These are phyloP conservation scores for Daphoenositta chrysoptera DNA, from an alignment of 2,113 vertebrate genomes.

Conservation along the genomic window DNA sequence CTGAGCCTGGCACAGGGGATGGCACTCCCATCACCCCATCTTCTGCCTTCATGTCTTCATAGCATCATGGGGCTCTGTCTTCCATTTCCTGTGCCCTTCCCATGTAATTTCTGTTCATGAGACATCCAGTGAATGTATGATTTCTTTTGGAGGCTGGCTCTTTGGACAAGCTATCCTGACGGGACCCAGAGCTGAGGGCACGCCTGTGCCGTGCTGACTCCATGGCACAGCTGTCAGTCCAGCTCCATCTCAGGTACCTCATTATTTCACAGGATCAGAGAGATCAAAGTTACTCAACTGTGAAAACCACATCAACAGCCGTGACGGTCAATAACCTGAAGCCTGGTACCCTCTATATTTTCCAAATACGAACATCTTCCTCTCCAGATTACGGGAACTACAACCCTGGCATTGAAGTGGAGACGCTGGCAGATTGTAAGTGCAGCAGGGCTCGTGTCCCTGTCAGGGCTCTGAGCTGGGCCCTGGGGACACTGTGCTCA, in stretches of 20 bases:
- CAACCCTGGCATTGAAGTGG: conserved; percentile 89
- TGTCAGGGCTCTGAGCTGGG: not conserved
- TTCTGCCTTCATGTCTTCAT: not conserved
- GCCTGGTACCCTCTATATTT: conserved; percentile 89
- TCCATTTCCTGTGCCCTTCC: not conserved
- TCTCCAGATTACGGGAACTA: conserved; percentile 80
- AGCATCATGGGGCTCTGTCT: not conserved
- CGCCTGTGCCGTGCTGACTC: not conserved
- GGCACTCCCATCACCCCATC: not conserved
- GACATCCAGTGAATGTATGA: not conserved
- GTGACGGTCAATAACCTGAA: conserved; percentile 93
- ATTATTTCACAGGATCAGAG: conserved; percentile 82
- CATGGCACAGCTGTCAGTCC: not conserved
- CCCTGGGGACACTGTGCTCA: fast-evolving
- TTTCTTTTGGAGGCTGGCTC: not conserved
- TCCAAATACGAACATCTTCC: conserved; percentile 87
- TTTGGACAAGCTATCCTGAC: not conserved
- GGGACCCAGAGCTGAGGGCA: not conserved
- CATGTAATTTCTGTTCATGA: not conserved
- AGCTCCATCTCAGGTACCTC: not conserved
- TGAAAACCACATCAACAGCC: conserved; percentile 84
- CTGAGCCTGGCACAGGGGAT: not conserved
- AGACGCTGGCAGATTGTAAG: conserved; percentile 91
- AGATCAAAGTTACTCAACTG: conserved; percentile 91
- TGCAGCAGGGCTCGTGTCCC: not conserved